Percentiles rank a stretch among this genome's conserved stretches.
phyloP scores from a whole-genome alignment of 2,888 invertebrate genomes.

The Tenthredo distinguenda region DNA sequence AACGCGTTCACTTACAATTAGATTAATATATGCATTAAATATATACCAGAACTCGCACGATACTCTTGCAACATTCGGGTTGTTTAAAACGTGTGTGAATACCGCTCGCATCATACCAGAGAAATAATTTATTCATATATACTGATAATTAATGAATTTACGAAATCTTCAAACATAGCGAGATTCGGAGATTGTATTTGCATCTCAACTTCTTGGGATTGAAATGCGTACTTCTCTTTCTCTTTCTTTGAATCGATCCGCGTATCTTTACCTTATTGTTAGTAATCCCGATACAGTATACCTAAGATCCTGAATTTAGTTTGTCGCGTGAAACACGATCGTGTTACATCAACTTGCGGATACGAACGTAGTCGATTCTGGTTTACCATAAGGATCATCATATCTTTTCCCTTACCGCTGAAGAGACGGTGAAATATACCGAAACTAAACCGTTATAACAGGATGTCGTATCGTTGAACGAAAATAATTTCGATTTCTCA shows the following conservation, averaged over 20 bases:
- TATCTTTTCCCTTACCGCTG: not conserved
- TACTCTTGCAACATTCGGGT: constrained; percentile 16
- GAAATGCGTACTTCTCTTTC: not conserved
- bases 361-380: not conserved
- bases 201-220: not conserved
- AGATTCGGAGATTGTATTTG: not conserved
- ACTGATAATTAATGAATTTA: constrained; percentile 64
- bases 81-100: constrained; percentile 3
- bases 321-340: not conserved
- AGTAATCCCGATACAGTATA: too few species aligned
- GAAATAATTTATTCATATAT: constrained; percentile 56
- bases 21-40: not conserved
- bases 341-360: not conserved
- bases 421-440: not conserved
- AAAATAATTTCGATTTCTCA: constrained; percentile 49
- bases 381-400: not conserved
- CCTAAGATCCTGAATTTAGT: not conserved
- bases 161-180: constrained; percentile 60
- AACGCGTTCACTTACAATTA: constrained; percentile 40
- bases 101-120: constrained; percentile 68
- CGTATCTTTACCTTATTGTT: too few species aligned
- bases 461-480: constrained; percentile 50
- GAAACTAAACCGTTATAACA: constrained; percentile 41
- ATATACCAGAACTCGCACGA: not conserved
- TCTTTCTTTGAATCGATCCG: too few species aligned